phyloP scores from a whole-genome alignment of 2,888 invertebrate species.

The Luperina testacea region DNA sequence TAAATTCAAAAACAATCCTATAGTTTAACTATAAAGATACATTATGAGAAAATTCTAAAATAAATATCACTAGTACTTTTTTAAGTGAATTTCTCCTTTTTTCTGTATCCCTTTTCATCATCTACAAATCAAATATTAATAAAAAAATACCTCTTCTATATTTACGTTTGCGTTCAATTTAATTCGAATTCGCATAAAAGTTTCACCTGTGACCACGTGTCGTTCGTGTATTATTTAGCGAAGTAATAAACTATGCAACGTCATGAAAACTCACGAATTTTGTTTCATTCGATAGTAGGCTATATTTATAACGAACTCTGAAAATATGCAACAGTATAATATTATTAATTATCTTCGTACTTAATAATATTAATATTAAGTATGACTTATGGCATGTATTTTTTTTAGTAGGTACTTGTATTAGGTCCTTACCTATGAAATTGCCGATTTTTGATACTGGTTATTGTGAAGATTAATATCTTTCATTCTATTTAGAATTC shows the following conservation, averaged over 20 bases:
- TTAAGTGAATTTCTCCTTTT: neutral
- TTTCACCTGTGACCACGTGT: slow-evolving; percentile 33
- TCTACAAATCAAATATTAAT: no score
- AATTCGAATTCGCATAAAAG: slow-evolving; percentile 35
- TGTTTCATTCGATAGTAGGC: neutral
- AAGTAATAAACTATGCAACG: slow-evolving; percentile 37
- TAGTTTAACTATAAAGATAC: no score
- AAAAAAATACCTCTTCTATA: no score
- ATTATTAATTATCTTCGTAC: neutral
- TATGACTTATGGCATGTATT: neutral
- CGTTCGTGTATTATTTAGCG: slow-evolving; percentile 33
- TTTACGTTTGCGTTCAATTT: slow-evolving; percentile 11
- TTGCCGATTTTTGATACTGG: no score
- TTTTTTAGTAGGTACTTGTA: no score
- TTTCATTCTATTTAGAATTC: no score
- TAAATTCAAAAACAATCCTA: no score
- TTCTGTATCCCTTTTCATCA: neutral
- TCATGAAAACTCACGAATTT: slow-evolving; percentile 14
- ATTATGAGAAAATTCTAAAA: no score
- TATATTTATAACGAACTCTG: slow-evolving; percentile 1
- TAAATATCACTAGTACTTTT: no score
- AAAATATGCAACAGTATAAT: neutral
- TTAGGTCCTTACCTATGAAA: no score
- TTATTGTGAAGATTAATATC: no score
- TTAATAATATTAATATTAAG: neutral